Evolutionary conservation across 2,113 vertebrate species (phyloP), one percentile per base, ranked within the genome.

Genomic region (Melanerpes aurifrons): DNA sequence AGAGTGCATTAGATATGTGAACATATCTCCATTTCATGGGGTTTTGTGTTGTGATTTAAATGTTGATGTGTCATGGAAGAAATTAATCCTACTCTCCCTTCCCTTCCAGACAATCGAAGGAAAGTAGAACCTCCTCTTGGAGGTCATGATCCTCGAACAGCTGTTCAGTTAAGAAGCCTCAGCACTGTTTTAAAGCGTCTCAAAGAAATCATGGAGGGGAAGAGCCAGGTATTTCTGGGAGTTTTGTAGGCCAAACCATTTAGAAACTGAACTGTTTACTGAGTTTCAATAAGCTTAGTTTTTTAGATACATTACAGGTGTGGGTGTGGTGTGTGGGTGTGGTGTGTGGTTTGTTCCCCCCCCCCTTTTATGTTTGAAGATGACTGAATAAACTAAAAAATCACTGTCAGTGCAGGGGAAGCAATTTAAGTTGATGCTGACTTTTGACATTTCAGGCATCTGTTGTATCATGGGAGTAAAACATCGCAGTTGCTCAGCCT

Each of bases 171-270:
- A 43, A 98, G 99, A 84, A 98, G 98, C 81, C 98, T 98, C 91
- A 98, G 97, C 92, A 99, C 99, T 3, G 99, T 99, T 54, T 97
- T 99, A 92, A 99, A 99, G 96, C 98, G 99, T 47, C 98, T 99
- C 76, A 99, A 99, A 96, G 99, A 99, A 95, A 99, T 99, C 92
- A 99, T 99, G 99, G 99, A 99, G 94, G 99, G 99, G 67, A 99
- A 98, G 97, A 99, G 99, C 91, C 99, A 99, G 99, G 99, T 99
- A 98, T 47, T 89, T 6, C 17, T 40, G 43, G 32, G 35, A 15
- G 20, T 64, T 81, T 90, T 90, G 20, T 48, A 43, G 53, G 31
- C n/a, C 15, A 59, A 81, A 35, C 66, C 20, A 3, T 67, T 9
- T 74, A 47, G 71, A 67, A 76, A 45, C 22, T 21, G 28, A 40